phyloP scores from a whole-genome alignment of 2,797 vertebrate genomes.

The Capromys pilorides region DNA sequence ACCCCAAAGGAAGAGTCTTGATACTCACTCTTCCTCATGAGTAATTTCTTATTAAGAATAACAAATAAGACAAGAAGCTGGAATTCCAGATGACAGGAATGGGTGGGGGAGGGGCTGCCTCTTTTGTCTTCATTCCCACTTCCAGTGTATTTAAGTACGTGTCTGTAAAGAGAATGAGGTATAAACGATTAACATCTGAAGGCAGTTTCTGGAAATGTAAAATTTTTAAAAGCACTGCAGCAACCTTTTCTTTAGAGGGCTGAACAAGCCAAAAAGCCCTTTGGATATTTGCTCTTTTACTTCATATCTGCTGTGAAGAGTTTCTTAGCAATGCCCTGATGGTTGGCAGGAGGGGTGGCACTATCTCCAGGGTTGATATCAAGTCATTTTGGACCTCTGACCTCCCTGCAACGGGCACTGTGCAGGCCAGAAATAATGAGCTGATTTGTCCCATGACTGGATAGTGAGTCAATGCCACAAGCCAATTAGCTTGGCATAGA shows the following conservation, averaged over 20 bases:
- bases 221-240: background rate
- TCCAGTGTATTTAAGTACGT: background rate
- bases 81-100: background rate
- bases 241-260: background rate
- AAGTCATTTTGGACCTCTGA: background rate
- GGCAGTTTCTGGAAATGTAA: constrained; percentile 33
- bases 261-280: background rate
- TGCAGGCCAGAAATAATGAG: constrained; percentile 40
- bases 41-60: constrained; percentile 61
- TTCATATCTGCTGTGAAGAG: background rate
- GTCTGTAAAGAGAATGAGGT: background rate
- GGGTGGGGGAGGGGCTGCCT: background rate
- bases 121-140: background rate
- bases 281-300: background rate
- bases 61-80: background rate
- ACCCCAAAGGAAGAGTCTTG: constrained; percentile 11
- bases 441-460: background rate
- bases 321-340: background rate
- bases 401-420: background rate
- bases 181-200: background rate
- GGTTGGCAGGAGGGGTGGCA: background rate
- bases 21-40: constrained; percentile 39
- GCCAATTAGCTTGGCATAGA: constrained; percentile 28
- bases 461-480: background rate
- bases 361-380: background rate